Evolutionary conservation across 2,888 invertebrate species (phyloP).

Genomic region (Acleris emargana): DNA sequence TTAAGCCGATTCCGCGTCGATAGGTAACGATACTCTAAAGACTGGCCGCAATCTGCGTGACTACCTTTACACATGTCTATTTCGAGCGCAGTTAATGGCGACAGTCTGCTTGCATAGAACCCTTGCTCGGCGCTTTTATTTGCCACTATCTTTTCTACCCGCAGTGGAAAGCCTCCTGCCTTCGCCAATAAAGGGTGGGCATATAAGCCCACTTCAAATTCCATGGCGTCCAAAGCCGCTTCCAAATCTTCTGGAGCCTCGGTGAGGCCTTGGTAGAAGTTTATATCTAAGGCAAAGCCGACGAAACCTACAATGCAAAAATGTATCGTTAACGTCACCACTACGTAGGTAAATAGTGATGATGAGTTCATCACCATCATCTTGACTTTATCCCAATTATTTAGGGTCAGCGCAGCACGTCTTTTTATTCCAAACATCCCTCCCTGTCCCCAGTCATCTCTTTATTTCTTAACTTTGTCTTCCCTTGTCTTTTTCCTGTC

Average conservation of each 20-base stretch:
- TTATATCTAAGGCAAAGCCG: conserved; percentile 48
- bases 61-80: conserved; percentile 60
- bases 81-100: conserved; percentile 71
- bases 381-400: too few species aligned
- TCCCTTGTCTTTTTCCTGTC: too few species aligned
- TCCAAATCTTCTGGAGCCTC: conserved; percentile 57
- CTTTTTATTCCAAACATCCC: too few species aligned
- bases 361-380: too few species aligned
- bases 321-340: too few species aligned
- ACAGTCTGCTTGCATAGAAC: conserved; percentile 69
- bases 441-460: too few species aligned
- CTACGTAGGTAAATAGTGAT: too few species aligned
- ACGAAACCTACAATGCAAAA: not conserved
- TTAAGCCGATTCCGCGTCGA: too few species aligned
- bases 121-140: conserved; percentile 76
- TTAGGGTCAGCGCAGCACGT: too few species aligned
- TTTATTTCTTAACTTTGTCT: too few species aligned
- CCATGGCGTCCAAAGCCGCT: conserved; percentile 57
- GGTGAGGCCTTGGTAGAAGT: conserved; percentile 54
- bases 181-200: conserved; percentile 74
- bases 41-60: too few species aligned
- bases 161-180: conserved; percentile 76
- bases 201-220: conserved; percentile 67
- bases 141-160: conserved; percentile 67
- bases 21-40: too few species aligned